These are phyloP conservation scores for Pteria penguin DNA, from an alignment of 2,888 invertebrate species.

Conservation along the genomic window DNA sequence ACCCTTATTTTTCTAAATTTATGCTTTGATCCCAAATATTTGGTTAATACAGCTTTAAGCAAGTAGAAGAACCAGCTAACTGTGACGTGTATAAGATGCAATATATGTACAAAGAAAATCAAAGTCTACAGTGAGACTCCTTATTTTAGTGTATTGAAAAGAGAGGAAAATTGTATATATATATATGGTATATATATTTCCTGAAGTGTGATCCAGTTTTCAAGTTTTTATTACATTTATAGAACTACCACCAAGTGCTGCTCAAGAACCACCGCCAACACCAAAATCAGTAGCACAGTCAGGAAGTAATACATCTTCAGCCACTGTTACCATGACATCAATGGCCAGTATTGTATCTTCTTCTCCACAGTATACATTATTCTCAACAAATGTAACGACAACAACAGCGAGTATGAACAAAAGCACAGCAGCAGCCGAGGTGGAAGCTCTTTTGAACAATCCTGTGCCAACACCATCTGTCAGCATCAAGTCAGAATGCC, in stretches of 20 bases:
- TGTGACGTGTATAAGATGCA: too few relatives aligned
- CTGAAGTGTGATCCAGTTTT: background rate
- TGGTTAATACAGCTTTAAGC: too few relatives aligned
- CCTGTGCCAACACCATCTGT: constrained; percentile 2
- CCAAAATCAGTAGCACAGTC: constrained; percentile 76
- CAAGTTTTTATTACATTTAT: constrained; percentile 45
- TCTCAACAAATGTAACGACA: background rate
- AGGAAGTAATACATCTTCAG: constrained; percentile 49
- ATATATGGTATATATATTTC: constrained; percentile 13
- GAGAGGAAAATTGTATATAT: background rate
- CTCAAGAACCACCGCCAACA: constrained; percentile 85
- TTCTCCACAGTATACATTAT: constrained; percentile 5
- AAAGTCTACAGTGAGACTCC: too few relatives aligned
- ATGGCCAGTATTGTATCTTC: constrained; percentile 17
- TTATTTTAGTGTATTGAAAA: too few relatives aligned
- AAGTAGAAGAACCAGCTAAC: too few relatives aligned
- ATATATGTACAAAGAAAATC: too few relatives aligned
- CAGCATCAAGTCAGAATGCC: constrained; percentile 28
- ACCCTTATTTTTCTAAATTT: too few relatives aligned
- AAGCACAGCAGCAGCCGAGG: constrained; percentile 25
- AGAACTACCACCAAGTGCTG: constrained; percentile 93
- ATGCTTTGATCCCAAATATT: too few relatives aligned
- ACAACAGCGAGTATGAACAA: background rate
- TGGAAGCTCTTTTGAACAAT: constrained; percentile 24
- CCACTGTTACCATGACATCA: constrained; percentile 13